phyloP scores from a whole-genome alignment of 2,797 vertebrate species.

The Rhinella marina region DNA sequence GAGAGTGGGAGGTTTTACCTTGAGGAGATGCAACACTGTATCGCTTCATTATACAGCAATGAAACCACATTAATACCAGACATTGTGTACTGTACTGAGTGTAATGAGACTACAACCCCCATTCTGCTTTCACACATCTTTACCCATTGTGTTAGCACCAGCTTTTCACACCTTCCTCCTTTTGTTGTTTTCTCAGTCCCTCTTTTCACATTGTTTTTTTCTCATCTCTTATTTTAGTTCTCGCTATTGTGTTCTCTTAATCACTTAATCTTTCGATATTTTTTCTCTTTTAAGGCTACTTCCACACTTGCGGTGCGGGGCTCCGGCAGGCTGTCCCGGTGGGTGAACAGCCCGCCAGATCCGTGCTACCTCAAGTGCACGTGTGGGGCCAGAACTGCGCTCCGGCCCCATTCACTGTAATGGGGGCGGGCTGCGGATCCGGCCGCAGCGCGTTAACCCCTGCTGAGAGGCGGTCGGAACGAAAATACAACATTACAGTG shows the following conservation, averaged over 20 bases:
- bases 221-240: neutral
- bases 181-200: slow-evolving; percentile 12
- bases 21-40: neutral
- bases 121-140: neutral
- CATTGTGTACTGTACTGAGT: neutral
- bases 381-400: no score
- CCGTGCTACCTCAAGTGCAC: no score
- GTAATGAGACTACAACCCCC: neutral
- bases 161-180: neutral
- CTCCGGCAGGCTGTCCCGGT: no score
- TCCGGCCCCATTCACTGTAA: no score
- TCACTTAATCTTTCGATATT: neutral
- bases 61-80: neutral
- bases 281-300: neutral
- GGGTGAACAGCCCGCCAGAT: no score
- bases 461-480: no score
- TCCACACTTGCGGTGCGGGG: no score
- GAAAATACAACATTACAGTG: no score
- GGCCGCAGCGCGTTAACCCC: no score
- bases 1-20: neutral
- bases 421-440: no score
- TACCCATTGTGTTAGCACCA: neutral
- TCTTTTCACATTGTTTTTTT: neutral
- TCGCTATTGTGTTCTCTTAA: neutral
- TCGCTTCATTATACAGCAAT: slow-evolving; percentile 6